Base-by-base conservation (phyloP, 2,888 invertebrate species). In the Lasioglossum leucozonium region DNA sequence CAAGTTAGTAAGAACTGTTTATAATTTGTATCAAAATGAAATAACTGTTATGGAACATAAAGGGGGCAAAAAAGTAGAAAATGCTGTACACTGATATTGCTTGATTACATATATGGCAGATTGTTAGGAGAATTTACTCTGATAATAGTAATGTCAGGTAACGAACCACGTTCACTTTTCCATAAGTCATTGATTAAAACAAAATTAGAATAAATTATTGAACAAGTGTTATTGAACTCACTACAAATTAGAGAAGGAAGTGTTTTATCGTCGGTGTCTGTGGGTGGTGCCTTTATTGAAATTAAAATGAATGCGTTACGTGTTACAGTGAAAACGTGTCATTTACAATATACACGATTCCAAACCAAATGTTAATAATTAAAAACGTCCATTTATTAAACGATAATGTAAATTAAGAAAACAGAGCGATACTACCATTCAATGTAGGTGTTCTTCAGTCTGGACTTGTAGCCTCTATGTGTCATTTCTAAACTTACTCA, bases 351-450 rank as follows among this genome's bases (percentile, higher is more conserved):
- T 72, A 84, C 74, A 72, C 79, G 62, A 77, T 79, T 77, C 77
- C 71, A 72, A 84, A 77, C 73, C 71, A 82, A 82, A 71, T 77
- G 75, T 87, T 90, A 87, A 74, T 81, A 86, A 86, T 79, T 79
- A 72, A 77, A 87, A 86, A 90, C 90, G 88, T 91, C 91, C 90
- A 90, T 77, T 84, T 82, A 77, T 81, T 90, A 91, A 89, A 91
- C 87, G 90, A 90, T 91, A 91, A 88, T 90, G 80, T 90, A 88
- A 81, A 87, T 81, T 88, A 88, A 88, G 85, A 47, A 72, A 72
- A n/a, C 73, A 84, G 72, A 62, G 76, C 75, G 81, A 84, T 69
- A 72, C 65, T 80, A 85, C 67, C 73, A 82, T 88, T 40, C 78
- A 78, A 2, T 75, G 74, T 81, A 86, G 71, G 62, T 72, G 86